phyloP scores from a whole-genome alignment of 1,140 invertebrate species.

The Pollicipes pollicipes region DNA sequence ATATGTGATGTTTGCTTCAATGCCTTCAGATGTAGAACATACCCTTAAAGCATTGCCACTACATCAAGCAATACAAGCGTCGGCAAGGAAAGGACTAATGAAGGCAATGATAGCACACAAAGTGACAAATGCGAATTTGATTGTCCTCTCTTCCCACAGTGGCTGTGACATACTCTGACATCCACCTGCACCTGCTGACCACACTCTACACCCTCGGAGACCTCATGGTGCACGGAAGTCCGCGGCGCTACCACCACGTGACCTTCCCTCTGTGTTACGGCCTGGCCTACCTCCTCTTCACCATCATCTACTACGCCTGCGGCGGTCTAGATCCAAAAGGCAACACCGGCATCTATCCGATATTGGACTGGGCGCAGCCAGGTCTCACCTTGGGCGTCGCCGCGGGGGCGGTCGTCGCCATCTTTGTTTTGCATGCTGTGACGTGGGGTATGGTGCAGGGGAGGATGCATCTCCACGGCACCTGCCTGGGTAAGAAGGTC shows the following conservation, averaged over 20 bases:
- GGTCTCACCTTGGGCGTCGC: background rate
- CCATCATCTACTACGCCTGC: background rate
- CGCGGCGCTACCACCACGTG: background rate
- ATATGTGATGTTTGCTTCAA: too few relatives aligned
- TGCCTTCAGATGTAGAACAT: too few relatives aligned
- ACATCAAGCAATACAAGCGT: too few relatives aligned
- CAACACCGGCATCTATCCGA: background rate
- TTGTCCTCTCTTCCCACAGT: background rate
- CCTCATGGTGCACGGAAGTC: background rate
- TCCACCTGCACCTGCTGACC: background rate
- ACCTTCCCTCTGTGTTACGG: background rate
- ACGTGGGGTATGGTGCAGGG: background rate
- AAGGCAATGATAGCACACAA: too few relatives aligned
- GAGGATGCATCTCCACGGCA: background rate
- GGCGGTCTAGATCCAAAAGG: background rate
- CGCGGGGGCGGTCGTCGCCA: background rate
- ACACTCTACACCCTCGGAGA: background rate
- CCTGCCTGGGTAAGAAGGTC: too few relatives aligned
- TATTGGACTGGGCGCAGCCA: slow-evolving; percentile 1
- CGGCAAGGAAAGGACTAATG: too few relatives aligned
- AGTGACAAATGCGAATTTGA: too few relatives aligned
- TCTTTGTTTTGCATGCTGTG: background rate
- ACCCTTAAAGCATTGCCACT: too few relatives aligned
- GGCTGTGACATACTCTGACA: background rate
- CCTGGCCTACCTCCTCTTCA: background rate